A percentile compares a stretch with the other conserved stretches of the same genome.
Evolutionary conservation across 2,113 vertebrate species (phyloP).

Genomic region (Dasyprocta punctata): DNA sequence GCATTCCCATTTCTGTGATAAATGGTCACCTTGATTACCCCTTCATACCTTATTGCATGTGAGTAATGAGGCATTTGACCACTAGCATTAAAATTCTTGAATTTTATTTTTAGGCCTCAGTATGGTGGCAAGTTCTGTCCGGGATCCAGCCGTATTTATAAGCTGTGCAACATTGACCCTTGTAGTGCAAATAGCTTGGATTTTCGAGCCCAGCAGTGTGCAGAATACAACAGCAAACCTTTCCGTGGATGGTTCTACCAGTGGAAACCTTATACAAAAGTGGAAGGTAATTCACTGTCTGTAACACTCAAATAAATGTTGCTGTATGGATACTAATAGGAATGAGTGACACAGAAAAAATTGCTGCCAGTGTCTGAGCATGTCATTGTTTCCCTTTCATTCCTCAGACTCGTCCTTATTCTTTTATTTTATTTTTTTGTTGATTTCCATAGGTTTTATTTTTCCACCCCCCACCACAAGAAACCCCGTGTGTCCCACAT

Average conservation of each 20-base stretch:
- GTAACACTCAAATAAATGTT: not conserved
- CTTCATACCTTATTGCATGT: not conserved
- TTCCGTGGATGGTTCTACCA: slow-evolving; percentile 99
- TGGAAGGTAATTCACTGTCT: slow-evolving; percentile 91
- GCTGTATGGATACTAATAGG: not conserved
- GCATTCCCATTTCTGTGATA: not conserved
- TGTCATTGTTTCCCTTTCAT: slow-evolving; percentile 49
- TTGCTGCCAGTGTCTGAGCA: not conserved
- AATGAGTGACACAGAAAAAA: not conserved
- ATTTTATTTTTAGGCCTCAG: slow-evolving; percentile 90
- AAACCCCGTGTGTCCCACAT: slow-evolving; percentile 69
- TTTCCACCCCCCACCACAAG: slow-evolving; percentile 19
- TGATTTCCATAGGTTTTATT: slow-evolving; percentile 43
- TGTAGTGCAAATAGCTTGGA: slow-evolving; percentile 88
- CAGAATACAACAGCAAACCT: slow-evolving; percentile 97
- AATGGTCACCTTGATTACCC: too few relatives aligned
- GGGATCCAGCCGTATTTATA: slow-evolving; percentile 92
- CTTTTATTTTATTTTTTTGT: not conserved
- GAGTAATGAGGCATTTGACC: not conserved
- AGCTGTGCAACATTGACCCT: slow-evolving; percentile 91
- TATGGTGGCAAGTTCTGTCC: slow-evolving; percentile 95
- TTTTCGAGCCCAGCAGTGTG: slow-evolving; percentile 97
- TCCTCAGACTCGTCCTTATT: not conserved
- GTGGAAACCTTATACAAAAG: slow-evolving; percentile 99
- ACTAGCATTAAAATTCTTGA: not conserved